phyloP scores from a whole-genome alignment of 2,797 vertebrate genomes.

The Etheostoma perlongum region DNA sequence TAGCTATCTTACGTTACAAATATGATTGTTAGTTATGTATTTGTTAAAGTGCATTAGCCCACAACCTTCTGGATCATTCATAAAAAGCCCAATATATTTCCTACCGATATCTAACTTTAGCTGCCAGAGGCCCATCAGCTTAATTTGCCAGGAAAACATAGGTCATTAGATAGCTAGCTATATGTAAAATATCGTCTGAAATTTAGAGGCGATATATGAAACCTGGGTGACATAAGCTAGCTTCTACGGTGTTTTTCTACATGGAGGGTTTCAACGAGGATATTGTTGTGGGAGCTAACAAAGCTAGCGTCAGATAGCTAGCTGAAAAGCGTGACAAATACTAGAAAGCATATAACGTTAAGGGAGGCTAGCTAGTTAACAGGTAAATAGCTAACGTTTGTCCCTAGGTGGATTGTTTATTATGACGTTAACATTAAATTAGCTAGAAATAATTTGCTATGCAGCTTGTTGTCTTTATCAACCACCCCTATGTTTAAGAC shows the following conservation, averaged over 20 bases:
- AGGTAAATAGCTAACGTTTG: rapidly evolving
- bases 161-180: too few species aligned
- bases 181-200: not conserved
- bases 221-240: not conserved
- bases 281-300: constrained; percentile 6
- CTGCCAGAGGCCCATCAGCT: not conserved
- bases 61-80: not conserved
- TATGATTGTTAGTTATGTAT: rapidly evolving
- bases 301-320: constrained; percentile 35
- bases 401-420: not conserved
- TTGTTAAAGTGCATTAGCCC: not conserved
- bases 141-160: rapidly evolving
- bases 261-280: not conserved
- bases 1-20: not conserved
- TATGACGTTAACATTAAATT: not conserved
- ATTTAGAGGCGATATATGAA: not conserved
- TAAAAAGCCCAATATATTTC: not conserved
- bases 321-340: constrained; percentile 39
- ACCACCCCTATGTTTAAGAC: constrained; percentile 67
- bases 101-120: not conserved
- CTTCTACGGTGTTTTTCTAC: not conserved
- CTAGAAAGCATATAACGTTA: not conserved
- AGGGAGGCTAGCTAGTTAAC: not conserved
- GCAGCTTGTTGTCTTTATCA: not conserved
- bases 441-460: not conserved